These are phyloP conservation scores for Yoshiicerus persimilis DNA, from an alignment of 1,140 invertebrate genomes.

Conservation along the genomic window DNA sequence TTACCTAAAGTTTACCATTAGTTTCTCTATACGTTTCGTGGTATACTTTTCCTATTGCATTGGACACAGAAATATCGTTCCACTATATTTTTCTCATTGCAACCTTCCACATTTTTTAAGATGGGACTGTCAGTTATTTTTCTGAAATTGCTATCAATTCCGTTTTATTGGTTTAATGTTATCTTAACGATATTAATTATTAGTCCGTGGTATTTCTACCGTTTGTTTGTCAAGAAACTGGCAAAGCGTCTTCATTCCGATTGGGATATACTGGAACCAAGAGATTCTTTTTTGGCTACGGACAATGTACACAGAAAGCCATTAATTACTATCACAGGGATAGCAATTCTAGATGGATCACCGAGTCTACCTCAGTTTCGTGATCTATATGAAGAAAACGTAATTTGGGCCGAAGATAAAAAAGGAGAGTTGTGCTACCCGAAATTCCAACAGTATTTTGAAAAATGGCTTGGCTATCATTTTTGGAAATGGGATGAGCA, in stretches of 20 bases:
- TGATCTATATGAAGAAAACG: not conserved
- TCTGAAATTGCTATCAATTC: not conserved
- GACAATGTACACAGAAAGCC: not conserved
- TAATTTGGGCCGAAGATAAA: not conserved
- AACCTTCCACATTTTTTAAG: no score
- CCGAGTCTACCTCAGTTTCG: not conserved
- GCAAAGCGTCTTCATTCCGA: not conserved
- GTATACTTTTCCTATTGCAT: no score
- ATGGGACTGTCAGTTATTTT: not conserved
- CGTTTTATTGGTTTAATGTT: not conserved
- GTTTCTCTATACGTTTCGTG: no score
- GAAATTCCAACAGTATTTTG: slow-evolving; percentile 37
- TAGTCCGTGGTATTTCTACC: not conserved
- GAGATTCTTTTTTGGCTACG: not conserved
- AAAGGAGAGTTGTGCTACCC: not conserved
- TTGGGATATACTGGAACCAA: not conserved
- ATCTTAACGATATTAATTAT: not conserved
- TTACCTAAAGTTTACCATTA: no score
- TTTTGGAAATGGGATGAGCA: slow-evolving; percentile 32
- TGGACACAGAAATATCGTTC: no score
- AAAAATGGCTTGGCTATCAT: slow-evolving; percentile 18
- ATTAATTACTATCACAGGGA: not conserved
- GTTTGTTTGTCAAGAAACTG: not conserved
- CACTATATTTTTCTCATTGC: no score
- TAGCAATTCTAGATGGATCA: not conserved